Conservation (phyloP, 2,113 vertebrate species). For the Lycaon pictus region DNA sequence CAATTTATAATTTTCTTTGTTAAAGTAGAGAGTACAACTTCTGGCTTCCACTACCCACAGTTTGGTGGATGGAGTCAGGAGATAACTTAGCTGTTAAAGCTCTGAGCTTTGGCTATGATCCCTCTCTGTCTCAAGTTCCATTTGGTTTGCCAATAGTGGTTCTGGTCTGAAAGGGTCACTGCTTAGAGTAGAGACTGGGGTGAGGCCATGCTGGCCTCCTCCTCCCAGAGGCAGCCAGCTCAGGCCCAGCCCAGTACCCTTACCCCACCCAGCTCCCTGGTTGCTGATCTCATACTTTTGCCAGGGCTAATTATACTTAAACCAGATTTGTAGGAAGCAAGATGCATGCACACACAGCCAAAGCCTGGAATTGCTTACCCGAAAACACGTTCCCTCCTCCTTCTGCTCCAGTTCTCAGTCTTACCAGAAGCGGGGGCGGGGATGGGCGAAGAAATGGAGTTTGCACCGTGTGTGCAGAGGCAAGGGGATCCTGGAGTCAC, state of each 20-base stretch:
- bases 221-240: not conserved
- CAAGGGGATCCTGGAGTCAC: not conserved
- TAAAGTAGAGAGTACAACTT: not conserved
- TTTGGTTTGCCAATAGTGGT: not conserved
- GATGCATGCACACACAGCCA: conserved; percentile 21
- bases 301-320: conserved; percentile 68
- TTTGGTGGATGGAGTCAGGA: conserved; percentile 20
- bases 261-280: not conserved
- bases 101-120: not conserved
- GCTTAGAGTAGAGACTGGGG: not conserved
- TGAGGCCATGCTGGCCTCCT: not conserved
- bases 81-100: not conserved
- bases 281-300: conserved; percentile 61
- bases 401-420: conserved; percentile 75
- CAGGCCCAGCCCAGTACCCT: not conserved
- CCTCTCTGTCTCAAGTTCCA: not conserved
- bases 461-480: not conserved
- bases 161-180: not conserved
- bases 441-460: conserved; percentile 29
- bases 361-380: conserved; percentile 67
- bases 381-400: conserved; percentile 66
- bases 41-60: not conserved
- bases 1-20: not conserved
- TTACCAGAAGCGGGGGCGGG: conserved; percentile 22
- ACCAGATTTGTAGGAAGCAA: conserved; percentile 66